Percentiles rank a stretch among this genome's conserved stretches.
phyloP scores from a whole-genome alignment of 2,888 invertebrate genomes.

The Lepas anatifera region DNA sequence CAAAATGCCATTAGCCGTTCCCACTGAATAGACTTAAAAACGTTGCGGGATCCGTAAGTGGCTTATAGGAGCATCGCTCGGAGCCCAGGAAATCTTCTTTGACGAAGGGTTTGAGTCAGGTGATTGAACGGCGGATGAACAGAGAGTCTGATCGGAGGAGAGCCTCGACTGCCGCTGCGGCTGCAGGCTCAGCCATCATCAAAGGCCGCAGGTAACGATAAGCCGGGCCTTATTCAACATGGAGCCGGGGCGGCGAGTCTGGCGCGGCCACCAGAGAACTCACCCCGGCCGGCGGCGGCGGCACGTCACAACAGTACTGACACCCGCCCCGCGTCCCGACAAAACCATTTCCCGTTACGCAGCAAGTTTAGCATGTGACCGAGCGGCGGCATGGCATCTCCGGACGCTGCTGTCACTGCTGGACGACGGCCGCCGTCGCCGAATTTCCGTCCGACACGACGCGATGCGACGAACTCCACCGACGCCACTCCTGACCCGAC shows the following conservation, averaged over 20 bases:
- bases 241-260: too few species aligned
- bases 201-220: neutral
- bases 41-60: neutral
- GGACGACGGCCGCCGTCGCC: neutral
- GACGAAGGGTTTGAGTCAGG: neutral
- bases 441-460: neutral
- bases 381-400: neutral
- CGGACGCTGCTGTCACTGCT: neutral
- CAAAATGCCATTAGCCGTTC: conserved; percentile 7
- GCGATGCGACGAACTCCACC: neutral
- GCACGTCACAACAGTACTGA: too few species aligned
- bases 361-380: neutral
- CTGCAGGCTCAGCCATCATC: too few species aligned
- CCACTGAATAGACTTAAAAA: neutral
- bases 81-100: neutral
- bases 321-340: neutral
- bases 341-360: neutral
- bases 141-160: neutral
- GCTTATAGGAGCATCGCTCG: neutral
- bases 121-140: neutral
- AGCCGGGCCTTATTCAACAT: too few species aligned
- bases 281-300: too few species aligned
- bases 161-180: neutral
- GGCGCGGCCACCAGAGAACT: too few species aligned
- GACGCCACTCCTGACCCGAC: neutral